Evolutionary conservation across 92 coral and sea anemone species (phyloP).

Genomic region (Phenganax marumi): DNA sequence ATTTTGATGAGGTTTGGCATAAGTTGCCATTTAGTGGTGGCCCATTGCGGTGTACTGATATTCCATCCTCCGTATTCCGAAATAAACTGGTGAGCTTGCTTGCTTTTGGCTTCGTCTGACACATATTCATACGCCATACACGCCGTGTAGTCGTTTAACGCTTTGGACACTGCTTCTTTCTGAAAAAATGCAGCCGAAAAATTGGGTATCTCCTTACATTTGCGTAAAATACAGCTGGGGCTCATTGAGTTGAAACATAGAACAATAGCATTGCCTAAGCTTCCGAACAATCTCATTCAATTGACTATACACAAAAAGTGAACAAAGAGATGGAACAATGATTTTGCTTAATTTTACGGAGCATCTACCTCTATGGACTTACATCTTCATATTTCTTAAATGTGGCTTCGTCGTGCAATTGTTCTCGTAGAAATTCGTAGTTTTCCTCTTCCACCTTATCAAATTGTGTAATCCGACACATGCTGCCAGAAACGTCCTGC

Average conservation of each 20-base stretch:
- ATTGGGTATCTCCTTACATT: background rate
- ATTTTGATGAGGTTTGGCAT: constrained; percentile 55
- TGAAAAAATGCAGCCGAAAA: background rate
- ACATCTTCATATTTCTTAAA: constrained; percentile 60
- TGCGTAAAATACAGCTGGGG: background rate
- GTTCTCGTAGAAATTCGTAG: constrained; percentile 41
- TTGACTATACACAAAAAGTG: too few relatives aligned
- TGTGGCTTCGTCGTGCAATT: constrained; percentile 55
- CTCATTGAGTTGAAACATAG: background rate
- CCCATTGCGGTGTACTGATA: constrained; percentile 60
- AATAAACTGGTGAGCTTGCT: constrained; percentile 61
- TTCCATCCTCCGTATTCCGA: constrained; percentile 77
- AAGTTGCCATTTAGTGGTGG: constrained; percentile 66
- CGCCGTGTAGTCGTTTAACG: constrained; percentile 73
- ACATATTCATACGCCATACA: constrained; percentile 67
- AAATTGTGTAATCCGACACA: constrained; percentile 61
- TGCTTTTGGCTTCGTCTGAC: constrained; percentile 57
- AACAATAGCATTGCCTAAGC: too few relatives aligned
- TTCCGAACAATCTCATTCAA: background rate
- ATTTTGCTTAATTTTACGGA: background rate
- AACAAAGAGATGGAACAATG: background rate
- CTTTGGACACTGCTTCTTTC: constrained; percentile 85
- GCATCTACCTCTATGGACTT: background rate
- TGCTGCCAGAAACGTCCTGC: constrained; percentile 53
- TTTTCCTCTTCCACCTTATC: constrained; percentile 52